These are phyloP conservation scores for Sus scrofa DNA, from an alignment of 2,113 vertebrate species.

Conservation along the genomic window T2T-Sscrofa CM000817.6:140928501-140929000, in stretches of 20 bases:
- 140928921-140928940: background rate
- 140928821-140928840: background rate
- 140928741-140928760: constrained; percentile 56
- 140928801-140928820: background rate
- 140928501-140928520: constrained; percentile 16
- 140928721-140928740: constrained; percentile 56
- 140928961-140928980: constrained; percentile 18
- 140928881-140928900: background rate
- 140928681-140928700: constrained; percentile 38
- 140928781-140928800: background rate
- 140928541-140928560: constrained; percentile 69
- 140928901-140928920: background rate
- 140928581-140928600: constrained; percentile 82
- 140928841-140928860: background rate
- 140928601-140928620: constrained; percentile 74
- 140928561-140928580: constrained; percentile 76
- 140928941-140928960: background rate
- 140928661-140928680: constrained; percentile 70
- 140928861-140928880: constrained; percentile 32
- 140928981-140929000: too few species aligned
- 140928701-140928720: background rate
- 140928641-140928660: constrained; percentile 78
- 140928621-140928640: constrained; percentile 70
- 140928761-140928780: background rate
- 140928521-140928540: constrained; percentile 68